Conservation (phyloP, 2,797 vertebrate genomes). For the Varecia variegata region DNA sequence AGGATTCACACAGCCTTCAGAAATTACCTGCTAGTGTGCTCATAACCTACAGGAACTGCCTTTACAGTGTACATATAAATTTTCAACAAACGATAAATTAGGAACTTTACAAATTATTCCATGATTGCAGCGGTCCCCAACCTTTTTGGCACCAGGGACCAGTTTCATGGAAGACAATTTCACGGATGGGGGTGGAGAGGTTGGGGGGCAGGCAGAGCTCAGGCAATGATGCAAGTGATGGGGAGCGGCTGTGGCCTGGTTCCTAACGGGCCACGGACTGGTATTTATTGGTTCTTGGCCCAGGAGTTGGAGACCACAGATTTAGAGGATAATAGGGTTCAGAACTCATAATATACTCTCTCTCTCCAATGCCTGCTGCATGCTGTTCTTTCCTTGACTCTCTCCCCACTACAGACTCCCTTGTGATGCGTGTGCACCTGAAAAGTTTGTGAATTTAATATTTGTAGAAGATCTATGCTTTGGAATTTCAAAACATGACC, state of each 20-base stretch:
- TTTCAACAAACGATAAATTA: neutral
- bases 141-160: no score
- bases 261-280: no score
- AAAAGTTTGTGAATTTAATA: neutral
- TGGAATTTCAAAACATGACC: neutral
- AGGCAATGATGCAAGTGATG: no score
- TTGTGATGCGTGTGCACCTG: neutral
- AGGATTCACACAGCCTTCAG: conserved; percentile 1
- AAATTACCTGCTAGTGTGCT: neutral
- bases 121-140: neutral
- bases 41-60: neutral
- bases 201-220: no score
- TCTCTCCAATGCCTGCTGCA: neutral
- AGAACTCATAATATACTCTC: neutral
- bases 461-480: neutral
- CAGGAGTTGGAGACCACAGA: no score
- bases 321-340: neutral
- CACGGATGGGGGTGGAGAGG: no score
- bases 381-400: neutral
- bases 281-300: no score
- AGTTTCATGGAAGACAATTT: no score
- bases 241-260: no score
- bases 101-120: neutral
- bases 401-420: neutral
- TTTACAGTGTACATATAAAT: neutral